Conservation (phyloP, 2,113 vertebrate genomes). For the Eidolon helvum region DNA sequence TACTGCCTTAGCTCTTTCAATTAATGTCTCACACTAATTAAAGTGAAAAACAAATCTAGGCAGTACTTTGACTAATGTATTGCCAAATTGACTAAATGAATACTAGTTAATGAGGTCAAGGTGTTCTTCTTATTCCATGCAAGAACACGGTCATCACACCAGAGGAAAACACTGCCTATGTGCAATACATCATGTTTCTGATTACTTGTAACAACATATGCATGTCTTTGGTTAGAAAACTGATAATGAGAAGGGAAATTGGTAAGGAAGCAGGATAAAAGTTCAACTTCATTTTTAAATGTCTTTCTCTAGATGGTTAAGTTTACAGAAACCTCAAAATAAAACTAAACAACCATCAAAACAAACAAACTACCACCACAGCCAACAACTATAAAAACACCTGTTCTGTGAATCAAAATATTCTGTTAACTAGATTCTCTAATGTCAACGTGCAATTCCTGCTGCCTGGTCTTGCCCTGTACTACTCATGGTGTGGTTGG, state of each 20-base stretch:
- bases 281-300: background rate
- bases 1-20: background rate
- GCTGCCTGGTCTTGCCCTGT: background rate
- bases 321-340: background rate
- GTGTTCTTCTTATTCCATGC: background rate
- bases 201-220: background rate
- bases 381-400: background rate
- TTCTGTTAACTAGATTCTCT: background rate
- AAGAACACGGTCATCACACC: background rate
- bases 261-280: background rate
- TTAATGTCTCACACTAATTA: background rate
- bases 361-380: background rate
- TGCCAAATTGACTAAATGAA: background rate
- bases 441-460: background rate
- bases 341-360: background rate
- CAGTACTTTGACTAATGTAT: background rate
- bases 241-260: background rate
- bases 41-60: background rate
- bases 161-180: background rate
- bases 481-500: background rate
- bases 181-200: background rate
- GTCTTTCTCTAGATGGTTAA: background rate
- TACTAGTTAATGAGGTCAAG: background rate
- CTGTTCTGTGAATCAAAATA: background rate
- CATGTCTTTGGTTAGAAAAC: background rate